Conservation (phyloP, 2,888 invertebrate genomes). For the Cephus runcator region DNA sequence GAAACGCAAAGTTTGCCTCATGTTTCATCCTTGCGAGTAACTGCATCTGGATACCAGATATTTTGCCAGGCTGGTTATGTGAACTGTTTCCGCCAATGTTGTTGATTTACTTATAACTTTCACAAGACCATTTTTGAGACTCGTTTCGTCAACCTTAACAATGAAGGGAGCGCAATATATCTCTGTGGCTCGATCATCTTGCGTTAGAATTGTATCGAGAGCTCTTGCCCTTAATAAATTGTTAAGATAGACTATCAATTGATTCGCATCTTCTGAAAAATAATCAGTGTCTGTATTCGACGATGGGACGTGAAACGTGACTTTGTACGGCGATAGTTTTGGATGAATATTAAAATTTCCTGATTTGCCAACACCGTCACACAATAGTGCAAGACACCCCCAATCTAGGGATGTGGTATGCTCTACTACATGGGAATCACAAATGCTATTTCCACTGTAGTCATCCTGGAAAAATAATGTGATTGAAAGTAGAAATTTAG, state of each 20-base stretch:
- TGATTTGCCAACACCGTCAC: conserved; percentile 53
- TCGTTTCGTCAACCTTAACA: conserved; percentile 75
- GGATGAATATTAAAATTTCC: conserved; percentile 73
- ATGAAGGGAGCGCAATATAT: conserved; percentile 74
- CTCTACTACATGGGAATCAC: conserved; percentile 49
- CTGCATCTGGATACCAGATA: conserved; percentile 38
- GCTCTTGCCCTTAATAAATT: conserved; percentile 66
- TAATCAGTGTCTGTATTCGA: conserved; percentile 60
- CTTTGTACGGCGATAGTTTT: conserved; percentile 81
- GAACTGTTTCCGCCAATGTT: conserved; percentile 58
- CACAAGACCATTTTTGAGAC: conserved; percentile 78
- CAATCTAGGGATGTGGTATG: conserved; percentile 55
- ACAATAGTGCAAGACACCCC: conserved; percentile 56
- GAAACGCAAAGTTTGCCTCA: background rate
- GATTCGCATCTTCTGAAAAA: conserved; percentile 65
- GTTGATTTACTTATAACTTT: conserved; percentile 68
- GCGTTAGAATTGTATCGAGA: conserved; percentile 51
- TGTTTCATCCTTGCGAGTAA: background rate
- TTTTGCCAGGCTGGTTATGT: conserved; percentile 51
- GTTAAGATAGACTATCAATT: conserved; percentile 70
- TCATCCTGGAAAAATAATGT: conserved; percentile 38
- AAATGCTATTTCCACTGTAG: conserved; percentile 24
- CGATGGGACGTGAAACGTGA: conserved; percentile 71
- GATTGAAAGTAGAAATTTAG: background rate
- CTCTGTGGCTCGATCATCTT: conserved; percentile 47